Conservation (phyloP, 2,113 vertebrate genomes). For the Pachycephala philippinensis region DNA sequence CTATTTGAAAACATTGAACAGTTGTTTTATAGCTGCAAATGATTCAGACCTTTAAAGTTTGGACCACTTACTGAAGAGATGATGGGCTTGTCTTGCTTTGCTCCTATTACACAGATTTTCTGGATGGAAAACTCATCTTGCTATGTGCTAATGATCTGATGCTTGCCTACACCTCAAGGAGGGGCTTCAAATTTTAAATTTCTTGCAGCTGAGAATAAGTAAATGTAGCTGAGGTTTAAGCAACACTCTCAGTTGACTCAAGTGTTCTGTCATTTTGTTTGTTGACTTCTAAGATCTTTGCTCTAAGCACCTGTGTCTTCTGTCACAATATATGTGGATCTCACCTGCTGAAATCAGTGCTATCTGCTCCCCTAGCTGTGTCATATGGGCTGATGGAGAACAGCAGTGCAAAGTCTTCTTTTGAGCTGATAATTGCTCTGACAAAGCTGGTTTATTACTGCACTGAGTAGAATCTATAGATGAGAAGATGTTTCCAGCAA, state of each 20-base stretch:
- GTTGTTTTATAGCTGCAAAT: background rate
- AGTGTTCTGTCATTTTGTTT: background rate
- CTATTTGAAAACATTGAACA: background rate
- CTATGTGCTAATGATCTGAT: background rate
- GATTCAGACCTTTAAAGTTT: background rate
- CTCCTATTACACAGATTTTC: background rate
- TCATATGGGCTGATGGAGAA: background rate
- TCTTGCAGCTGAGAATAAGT: background rate
- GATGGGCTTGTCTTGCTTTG: background rate
- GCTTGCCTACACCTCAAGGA: background rate
- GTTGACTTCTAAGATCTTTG: background rate
- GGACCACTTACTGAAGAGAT: background rate
- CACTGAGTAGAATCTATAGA: background rate
- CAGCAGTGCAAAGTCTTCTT: background rate
- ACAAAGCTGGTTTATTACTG: background rate
- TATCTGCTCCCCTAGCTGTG: background rate
- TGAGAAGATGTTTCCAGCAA: background rate
- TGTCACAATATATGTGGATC: background rate
- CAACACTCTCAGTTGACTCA: background rate
- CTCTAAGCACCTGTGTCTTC: background rate
- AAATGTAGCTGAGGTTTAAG: background rate
- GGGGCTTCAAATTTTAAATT: background rate
- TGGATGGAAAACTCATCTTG: background rate
- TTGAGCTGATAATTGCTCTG: background rate
- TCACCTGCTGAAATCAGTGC: background rate